Evolutionary conservation across 2,113 vertebrate species (phyloP).

Genomic region (Nycticryphes semicollaris): DNA sequence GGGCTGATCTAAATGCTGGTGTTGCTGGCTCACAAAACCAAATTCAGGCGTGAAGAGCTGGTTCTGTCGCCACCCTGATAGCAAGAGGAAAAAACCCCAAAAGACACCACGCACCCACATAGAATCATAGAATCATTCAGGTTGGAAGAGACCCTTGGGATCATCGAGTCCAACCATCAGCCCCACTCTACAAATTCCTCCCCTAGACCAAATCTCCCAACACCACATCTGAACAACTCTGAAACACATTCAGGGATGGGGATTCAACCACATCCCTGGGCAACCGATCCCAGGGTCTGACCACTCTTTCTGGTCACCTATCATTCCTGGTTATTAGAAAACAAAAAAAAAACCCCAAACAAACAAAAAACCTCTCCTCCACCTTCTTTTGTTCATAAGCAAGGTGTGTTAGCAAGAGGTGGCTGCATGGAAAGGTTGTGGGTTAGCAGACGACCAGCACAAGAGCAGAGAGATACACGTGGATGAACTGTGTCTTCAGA

Average conservation of each 20-base stretch:
- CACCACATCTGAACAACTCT: too few relatives aligned
- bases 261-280: too few relatives aligned
- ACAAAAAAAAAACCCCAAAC: not conserved
- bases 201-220: too few relatives aligned
- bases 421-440: not conserved
- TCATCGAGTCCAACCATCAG: too few relatives aligned
- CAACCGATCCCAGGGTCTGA: too few relatives aligned
- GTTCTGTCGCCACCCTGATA: not conserved
- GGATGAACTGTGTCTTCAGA: not conserved
- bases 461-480: not conserved
- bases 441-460: not conserved
- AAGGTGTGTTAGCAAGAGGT: not conserved
- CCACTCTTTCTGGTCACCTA: too few relatives aligned
- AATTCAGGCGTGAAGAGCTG: not conserved
- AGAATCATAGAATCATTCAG: too few relatives aligned
- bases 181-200: too few relatives aligned
- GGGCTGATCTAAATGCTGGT: not conserved
- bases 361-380: not conserved
- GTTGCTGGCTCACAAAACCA: not conserved
- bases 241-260: too few relatives aligned
- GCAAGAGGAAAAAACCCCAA: accelerated
- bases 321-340: not conserved
- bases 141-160: too few relatives aligned
- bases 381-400: not conserved
- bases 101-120: not conserved